Evolutionary conservation across 2,888 invertebrate genomes (phyloP).

Genomic region (Dioctria linearis): DNA sequence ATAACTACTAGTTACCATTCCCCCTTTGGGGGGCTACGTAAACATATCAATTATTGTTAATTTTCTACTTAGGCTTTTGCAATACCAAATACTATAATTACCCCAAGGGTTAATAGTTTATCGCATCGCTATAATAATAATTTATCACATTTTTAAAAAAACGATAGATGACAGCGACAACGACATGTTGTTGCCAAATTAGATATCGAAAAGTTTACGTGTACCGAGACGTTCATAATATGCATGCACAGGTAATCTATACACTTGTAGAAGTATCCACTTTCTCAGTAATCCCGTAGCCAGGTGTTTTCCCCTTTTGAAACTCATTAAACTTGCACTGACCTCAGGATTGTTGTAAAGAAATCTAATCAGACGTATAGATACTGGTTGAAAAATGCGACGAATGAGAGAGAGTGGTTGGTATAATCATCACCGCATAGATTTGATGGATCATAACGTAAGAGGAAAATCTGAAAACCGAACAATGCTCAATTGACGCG

Average conservation of each 20-base stretch:
- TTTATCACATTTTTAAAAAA: background rate
- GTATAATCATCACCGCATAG: background rate
- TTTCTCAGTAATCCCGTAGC: background rate
- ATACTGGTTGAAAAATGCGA: background rate
- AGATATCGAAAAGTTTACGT: background rate
- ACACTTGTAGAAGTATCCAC: background rate
- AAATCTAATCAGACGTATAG: background rate
- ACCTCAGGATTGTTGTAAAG: constrained; percentile 13
- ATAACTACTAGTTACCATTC: no score
- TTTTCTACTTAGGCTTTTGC: no score
- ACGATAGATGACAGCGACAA: background rate
- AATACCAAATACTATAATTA: background rate
- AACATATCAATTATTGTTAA: no score
- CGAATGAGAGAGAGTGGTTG: constrained; percentile 6
- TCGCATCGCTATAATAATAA: background rate
- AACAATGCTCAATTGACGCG: constrained; percentile 29
- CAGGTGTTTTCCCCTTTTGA: constrained; percentile 1
- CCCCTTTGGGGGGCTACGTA: no score
- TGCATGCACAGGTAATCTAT: no score
- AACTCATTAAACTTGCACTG: constrained; percentile 3
- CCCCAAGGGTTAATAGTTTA: background rate
- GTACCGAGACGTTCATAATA: background rate
- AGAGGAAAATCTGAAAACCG: background rate
- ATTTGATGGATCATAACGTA: background rate
- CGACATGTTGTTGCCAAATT: background rate